Conservation (phyloP, 2,888 invertebrate genomes). For the Drosophila quinaria region DNA sequence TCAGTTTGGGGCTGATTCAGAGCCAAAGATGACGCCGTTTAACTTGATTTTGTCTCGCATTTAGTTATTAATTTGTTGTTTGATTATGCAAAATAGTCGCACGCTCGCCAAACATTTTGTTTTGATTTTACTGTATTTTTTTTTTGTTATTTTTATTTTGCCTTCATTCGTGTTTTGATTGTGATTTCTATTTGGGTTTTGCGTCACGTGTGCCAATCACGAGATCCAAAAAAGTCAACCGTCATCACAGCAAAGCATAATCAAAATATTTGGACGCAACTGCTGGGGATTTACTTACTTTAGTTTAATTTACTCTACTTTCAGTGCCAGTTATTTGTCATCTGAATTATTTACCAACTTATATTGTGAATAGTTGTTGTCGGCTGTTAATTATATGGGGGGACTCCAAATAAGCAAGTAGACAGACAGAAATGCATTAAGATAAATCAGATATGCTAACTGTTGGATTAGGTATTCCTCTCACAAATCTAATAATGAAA, state of each 20-base stretch:
- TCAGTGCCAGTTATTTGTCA: conserved; percentile 5
- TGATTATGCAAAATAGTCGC: conserved; percentile 78
- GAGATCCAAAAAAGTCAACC: conserved; percentile 30
- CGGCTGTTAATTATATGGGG: conserved; percentile 2
- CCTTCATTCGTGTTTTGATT: conserved; percentile 40
- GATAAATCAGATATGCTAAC: conserved; percentile 30
- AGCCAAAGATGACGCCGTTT: conserved; percentile 49
- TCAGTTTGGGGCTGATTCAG: conserved; percentile 58
- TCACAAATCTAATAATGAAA: conserved; percentile 13
- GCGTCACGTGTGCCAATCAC: conserved; percentile 38
- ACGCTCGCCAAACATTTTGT: conserved; percentile 41
- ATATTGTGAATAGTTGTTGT: conserved; percentile 3
- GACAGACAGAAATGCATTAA: conserved; percentile 5
- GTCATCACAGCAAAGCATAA: conserved; percentile 39
- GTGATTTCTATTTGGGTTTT: conserved; percentile 26
- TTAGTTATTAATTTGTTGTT: conserved; percentile 57
- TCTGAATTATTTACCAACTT: background rate
- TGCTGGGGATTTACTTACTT: conserved; percentile 47
- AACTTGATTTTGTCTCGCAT: conserved; percentile 49
- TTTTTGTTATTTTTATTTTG: conserved; percentile 47
- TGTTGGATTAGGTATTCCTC: conserved; percentile 24
- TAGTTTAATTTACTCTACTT: too few relatives aligned
- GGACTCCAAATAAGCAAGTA: conserved; percentile 8
- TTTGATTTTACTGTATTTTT: conserved; percentile 40
- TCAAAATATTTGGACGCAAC: conserved; percentile 23